Percentiles rank a stretch among this genome's conserved stretches.
Conservation (phyloP, 2,888 invertebrate species). For the Meteorus colon region DNA sequence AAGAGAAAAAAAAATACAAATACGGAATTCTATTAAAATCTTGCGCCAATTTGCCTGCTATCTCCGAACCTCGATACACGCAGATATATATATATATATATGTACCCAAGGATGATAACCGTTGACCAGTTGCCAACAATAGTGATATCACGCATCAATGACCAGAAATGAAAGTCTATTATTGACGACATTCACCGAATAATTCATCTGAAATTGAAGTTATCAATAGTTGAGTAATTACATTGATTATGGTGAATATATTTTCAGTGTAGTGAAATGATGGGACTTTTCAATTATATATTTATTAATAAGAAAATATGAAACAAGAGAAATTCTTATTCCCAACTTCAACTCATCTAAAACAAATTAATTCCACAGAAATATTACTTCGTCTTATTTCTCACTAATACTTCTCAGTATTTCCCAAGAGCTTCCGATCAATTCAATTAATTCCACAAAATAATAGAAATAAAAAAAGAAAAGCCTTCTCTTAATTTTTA, state of each 20-base stretch:
- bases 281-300: not conserved
- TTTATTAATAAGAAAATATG: not conserved
- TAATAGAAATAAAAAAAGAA: not conserved
- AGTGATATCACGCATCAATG: not conserved
- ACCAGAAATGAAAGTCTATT: conserved; percentile 2
- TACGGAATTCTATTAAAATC: not conserved
- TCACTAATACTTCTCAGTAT: too few species aligned
- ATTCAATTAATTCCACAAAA: not conserved
- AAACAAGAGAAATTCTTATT: not conserved
- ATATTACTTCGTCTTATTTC: not conserved
- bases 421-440: too few species aligned
- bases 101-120: not conserved
- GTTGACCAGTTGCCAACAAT: conserved; percentile 8
- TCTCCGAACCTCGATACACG: not conserved
- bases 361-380: not conserved
- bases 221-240: too few species aligned
- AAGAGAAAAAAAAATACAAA: not conserved
- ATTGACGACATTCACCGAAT: conserved; percentile 7
- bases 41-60: not conserved
- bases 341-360: not conserved
- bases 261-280: not conserved
- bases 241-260: not conserved
- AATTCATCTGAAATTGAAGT: not conserved
- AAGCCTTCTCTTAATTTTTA: not conserved
- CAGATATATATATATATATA: not conserved